These are phyloP conservation scores for Mayetiola destructor DNA, from an alignment of 2,888 invertebrate genomes.

Conservation along the genomic window DNA sequence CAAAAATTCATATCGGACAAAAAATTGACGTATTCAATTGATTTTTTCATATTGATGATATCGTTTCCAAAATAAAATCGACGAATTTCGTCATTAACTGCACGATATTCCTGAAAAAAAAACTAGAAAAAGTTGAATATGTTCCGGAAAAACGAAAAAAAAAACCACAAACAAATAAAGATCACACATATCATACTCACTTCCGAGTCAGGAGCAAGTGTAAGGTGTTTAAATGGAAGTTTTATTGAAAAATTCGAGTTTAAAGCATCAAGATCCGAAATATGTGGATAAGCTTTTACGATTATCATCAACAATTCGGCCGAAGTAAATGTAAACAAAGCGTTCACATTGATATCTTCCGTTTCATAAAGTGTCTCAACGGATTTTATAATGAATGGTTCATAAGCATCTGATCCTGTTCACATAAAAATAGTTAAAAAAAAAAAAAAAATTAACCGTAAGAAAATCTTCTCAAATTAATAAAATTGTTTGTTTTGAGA, in stretches of 20 bases:
- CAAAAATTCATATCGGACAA: neutral
- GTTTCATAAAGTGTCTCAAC: neutral
- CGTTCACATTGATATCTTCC: neutral
- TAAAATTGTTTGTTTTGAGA: neutral
- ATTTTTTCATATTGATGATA: neutral
- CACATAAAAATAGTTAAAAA: neutral
- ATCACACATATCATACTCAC: neutral
- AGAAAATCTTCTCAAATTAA: neutral
- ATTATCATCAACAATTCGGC: neutral
- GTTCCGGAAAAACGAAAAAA: neutral
- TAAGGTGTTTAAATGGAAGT: neutral
- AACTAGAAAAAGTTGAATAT: neutral
- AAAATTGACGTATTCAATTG: neutral
- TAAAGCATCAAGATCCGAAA: neutral
- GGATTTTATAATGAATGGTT: neutral
- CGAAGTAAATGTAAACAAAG: neutral
- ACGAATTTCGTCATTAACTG: neutral
- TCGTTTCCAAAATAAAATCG: constrained; percentile 14
- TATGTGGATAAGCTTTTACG: neutral
- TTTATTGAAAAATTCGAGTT: neutral
- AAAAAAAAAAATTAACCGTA: neutral
- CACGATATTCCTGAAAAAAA: neutral
- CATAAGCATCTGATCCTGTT: neutral
- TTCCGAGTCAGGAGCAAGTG: too few relatives aligned
- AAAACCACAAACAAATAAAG: neutral